Conservation (phyloP, 2,113 vertebrate genomes). For the Peromyscus californicus region DNA sequence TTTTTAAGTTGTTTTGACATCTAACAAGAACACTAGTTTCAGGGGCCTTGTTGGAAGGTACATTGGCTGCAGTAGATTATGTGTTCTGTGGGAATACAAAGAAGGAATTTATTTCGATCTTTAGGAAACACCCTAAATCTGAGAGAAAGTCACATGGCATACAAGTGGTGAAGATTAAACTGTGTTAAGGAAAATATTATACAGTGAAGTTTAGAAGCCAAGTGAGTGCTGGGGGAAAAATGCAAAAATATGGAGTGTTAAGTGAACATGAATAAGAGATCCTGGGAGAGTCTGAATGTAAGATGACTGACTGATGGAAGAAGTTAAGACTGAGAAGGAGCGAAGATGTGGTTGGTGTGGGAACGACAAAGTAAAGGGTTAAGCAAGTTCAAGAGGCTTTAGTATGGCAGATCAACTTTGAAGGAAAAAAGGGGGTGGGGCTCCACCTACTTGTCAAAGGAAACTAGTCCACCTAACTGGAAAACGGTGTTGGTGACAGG, state of each 20-base stretch:
- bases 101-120: background rate
- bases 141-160: background rate
- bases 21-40: background rate
- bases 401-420: background rate
- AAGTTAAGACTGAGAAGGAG: background rate
- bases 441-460: background rate
- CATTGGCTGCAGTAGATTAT: background rate
- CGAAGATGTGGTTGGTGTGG: fast-evolving
- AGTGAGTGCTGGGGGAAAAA: background rate
- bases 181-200: background rate
- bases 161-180: background rate
- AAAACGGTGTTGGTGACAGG: background rate
- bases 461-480: background rate
- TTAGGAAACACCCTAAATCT: background rate
- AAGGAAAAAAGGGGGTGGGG: background rate
- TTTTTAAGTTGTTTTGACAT: conserved; percentile 13
- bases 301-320: background rate
- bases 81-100: background rate
- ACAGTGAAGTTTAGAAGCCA: background rate
- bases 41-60: background rate
- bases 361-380: background rate
- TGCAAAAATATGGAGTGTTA: background rate
- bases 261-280: fast-evolving
- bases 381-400: background rate
- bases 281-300: background rate